A percentile compares a stretch with the other conserved stretches of the same genome.
Conservation (phyloP, 2,797 vertebrate genomes). For the Dipus sagitta region DNA sequence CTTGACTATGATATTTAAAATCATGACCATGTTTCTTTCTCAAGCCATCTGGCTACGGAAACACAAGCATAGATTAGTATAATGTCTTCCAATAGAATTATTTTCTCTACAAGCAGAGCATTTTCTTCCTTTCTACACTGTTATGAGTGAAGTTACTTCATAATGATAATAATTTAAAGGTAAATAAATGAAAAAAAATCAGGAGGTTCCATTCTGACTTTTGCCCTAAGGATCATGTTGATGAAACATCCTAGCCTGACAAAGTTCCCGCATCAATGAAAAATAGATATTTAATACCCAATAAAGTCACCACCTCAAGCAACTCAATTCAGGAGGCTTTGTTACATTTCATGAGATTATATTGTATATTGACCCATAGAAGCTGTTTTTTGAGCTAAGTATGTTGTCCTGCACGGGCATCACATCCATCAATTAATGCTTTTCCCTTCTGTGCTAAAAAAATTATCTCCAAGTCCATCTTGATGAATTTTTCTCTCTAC, state of each 20-base stretch:
- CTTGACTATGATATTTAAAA: constrained; percentile 63
- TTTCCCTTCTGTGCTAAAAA: constrained; percentile 76
- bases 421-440: constrained; percentile 64
- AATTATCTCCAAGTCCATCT: constrained; percentile 77
- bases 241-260: not conserved
- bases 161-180: not conserved
- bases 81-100: not conserved
- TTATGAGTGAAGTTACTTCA: constrained; percentile 36
- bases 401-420: constrained; percentile 63
- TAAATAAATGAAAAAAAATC: not conserved
- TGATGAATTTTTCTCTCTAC: constrained; percentile 78
- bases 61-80: not conserved
- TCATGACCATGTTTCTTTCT: constrained; percentile 11
- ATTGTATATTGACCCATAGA: constrained; percentile 59
- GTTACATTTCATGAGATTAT: constrained; percentile 39
- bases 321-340: not conserved
- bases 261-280: not conserved
- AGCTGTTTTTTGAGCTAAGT: constrained; percentile 55
- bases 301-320: not conserved
- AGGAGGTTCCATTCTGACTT: not conserved
- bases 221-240: not conserved
- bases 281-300: not conserved
- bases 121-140: constrained; percentile 29
- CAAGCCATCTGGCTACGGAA: constrained; percentile 5
- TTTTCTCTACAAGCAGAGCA: constrained; percentile 38